Evolutionary conservation across 2,113 vertebrate genomes (phyloP), one percentile per base, ranked within the genome.

Genomic region (Sula dactylatra): DNA sequence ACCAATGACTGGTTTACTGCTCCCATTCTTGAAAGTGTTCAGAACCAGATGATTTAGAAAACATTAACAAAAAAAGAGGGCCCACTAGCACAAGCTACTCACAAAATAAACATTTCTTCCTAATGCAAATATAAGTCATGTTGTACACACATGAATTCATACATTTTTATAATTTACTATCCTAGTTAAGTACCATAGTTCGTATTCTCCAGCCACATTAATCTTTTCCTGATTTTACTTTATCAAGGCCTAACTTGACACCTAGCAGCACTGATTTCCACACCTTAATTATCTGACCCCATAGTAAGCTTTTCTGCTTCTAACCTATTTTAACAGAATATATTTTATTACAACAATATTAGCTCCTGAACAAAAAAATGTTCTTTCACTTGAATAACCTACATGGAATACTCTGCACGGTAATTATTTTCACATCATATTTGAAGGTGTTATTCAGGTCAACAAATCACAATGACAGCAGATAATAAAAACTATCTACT

Each of bases 1-100:
- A 21, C 11, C 19, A 29, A 22, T 0, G 0, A 26, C 36, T 34
- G 19, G 4, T 61, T 91, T 52, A 72, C 2, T 16, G 3, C 5
- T 81, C 2, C 56, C 19, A 34, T 67, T 3, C 13, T 76, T 56
- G 10, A 81, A 74, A 62, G 4, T 18, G 7, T 55, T 42, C 31
- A 56, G 34, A 80, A 61, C 0, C 4, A 52, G 24, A 86, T 13
- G 4, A 50, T 45, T 55, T 12, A 52, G 56, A 61, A 62, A 42
- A 59, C 70, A 3, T 4, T 24, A 52, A 34, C 34, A 55, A 49
- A 49, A 49, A 55, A 47, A 79, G 13, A 71, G 7, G 3, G 5
- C 2, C 5, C 38, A 38, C 20, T 52, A 83, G 21, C 29, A 56
- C 21, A 78, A 78, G 11, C 14, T 77, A 18, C 16, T 81, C 29